These are phyloP conservation scores for Tipula vernalis DNA, from an alignment of 2,888 invertebrate species.

Conservation along the genomic window DNA sequence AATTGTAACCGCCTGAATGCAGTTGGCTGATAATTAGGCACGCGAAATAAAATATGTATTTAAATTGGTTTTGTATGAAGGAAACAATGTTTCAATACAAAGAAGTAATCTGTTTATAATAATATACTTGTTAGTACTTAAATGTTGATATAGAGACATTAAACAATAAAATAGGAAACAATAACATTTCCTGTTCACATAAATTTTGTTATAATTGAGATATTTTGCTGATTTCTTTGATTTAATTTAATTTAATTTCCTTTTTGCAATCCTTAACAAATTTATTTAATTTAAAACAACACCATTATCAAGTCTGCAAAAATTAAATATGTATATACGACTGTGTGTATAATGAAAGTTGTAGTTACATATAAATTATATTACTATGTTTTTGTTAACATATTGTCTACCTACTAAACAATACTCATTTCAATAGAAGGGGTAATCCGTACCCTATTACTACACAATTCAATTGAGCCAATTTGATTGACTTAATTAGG, in stretches of 20 bases:
- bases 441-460: too few relatives aligned
- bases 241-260: neutral
- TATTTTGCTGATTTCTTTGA: neutral
- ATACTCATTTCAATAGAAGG: too few relatives aligned
- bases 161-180: neutral
- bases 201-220: neutral
- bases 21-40: neutral
- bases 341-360: too few relatives aligned
- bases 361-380: too few relatives aligned
- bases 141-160: neutral
- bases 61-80: too few relatives aligned
- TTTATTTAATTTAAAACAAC: neutral
- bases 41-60: neutral
- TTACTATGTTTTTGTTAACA: too few relatives aligned
- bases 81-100: too few relatives aligned
- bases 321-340: too few relatives aligned
- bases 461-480: too few relatives aligned
- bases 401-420: too few relatives aligned
- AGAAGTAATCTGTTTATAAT: neutral
- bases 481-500: too few relatives aligned
- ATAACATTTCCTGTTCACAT: neutral
- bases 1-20: too few relatives aligned
- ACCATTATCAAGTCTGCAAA: neutral
- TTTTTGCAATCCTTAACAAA: neutral
- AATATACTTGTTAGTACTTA: neutral